Percentiles rank a stretch among this genome's conserved stretches.
phyloP scores from a whole-genome alignment of 2,888 invertebrate species.

The Geotrupes spiniger region DNA sequence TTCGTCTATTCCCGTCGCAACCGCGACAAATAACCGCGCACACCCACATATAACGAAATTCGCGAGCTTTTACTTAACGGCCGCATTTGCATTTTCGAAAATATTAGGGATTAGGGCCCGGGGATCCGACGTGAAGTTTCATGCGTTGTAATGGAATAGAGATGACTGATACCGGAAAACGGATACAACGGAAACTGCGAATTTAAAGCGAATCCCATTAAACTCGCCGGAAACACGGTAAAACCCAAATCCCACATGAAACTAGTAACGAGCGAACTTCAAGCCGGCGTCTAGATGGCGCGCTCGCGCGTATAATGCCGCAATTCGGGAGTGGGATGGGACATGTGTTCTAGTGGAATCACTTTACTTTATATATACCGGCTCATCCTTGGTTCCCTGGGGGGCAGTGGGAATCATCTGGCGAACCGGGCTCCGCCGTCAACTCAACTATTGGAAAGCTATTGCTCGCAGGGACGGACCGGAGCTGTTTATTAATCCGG shows the following conservation, averaged over 20 bases:
- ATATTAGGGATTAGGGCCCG: too few relatives aligned
- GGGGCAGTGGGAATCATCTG: slow-evolving; percentile 44
- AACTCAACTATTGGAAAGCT: slow-evolving; percentile 43
- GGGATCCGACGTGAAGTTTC: slow-evolving; percentile 4
- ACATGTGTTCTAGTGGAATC: slow-evolving; percentile 43
- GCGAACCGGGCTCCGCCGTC: slow-evolving; percentile 39
- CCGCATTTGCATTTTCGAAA: too few relatives aligned
- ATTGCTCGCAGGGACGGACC: slow-evolving; percentile 34
- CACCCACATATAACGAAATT: too few relatives aligned
- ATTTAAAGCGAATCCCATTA: slow-evolving; percentile 21
- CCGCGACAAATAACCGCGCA: too few relatives aligned
- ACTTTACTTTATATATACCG: slow-evolving; percentile 38
- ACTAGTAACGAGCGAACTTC: slow-evolving; percentile 32
- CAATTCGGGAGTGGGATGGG: slow-evolving; percentile 25
- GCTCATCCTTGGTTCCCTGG: slow-evolving; percentile 37
- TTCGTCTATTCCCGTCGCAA: too few relatives aligned
- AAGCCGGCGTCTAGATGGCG: slow-evolving; percentile 24
- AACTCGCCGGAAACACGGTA: slow-evolving; percentile 32
- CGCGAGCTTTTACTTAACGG: too few relatives aligned
- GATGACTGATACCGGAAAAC: not conserved
- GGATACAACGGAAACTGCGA: not conserved
- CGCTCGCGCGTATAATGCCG: slow-evolving; percentile 9
- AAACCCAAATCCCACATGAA: slow-evolving; percentile 39
- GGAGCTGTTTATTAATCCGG: not conserved
- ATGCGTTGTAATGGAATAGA: not conserved